Conservation (phyloP, 2,113 vertebrate species). For the Colossoma macropomum region DNA sequence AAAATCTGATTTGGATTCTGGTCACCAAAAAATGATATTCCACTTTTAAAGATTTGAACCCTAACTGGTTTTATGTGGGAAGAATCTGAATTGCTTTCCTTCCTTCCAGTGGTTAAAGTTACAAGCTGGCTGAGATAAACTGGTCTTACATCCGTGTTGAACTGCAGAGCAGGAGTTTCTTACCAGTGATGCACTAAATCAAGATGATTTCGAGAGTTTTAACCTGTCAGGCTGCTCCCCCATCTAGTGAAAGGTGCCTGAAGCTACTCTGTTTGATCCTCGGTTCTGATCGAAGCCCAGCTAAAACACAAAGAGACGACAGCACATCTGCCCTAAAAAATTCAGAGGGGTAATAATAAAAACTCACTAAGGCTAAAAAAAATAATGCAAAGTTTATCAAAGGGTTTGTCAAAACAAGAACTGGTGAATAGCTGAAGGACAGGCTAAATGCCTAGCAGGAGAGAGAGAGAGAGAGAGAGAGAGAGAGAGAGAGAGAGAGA, state of each 20-base stretch:
- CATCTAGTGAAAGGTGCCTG: conserved; percentile 15
- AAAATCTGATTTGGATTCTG: neutral
- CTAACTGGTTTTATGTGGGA: conserved; percentile 2
- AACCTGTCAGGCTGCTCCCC: conserved; percentile 25
- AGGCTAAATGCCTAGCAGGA: neutral
- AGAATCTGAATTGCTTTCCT: neutral
- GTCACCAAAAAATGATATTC: neutral
- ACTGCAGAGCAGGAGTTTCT: conserved; percentile 18
- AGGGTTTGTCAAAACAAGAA: neutral
- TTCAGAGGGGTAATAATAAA: neutral
- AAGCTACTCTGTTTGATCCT: conserved; percentile 39
- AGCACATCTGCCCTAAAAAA: neutral
- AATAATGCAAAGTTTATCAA: conserved; percentile 5
- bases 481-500: conserved; percentile 1
- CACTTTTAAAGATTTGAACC: neutral
- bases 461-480: conserved; percentile 1
- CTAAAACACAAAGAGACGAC: conserved; percentile 27
- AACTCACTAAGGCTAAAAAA: conserved; percentile 12
- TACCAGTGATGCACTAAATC: conserved; percentile 9
- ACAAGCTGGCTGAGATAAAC: conserved; percentile 3
- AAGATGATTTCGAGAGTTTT: conserved; percentile 25
- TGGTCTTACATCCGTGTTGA: neutral
- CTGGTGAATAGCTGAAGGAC: neutral
- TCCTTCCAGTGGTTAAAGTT: conserved; percentile 4
- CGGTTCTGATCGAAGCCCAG: conserved; percentile 28